Evolutionary conservation across 1,140 invertebrate genomes (phyloP).

Genomic region (Drosophila triauraria): DNA sequence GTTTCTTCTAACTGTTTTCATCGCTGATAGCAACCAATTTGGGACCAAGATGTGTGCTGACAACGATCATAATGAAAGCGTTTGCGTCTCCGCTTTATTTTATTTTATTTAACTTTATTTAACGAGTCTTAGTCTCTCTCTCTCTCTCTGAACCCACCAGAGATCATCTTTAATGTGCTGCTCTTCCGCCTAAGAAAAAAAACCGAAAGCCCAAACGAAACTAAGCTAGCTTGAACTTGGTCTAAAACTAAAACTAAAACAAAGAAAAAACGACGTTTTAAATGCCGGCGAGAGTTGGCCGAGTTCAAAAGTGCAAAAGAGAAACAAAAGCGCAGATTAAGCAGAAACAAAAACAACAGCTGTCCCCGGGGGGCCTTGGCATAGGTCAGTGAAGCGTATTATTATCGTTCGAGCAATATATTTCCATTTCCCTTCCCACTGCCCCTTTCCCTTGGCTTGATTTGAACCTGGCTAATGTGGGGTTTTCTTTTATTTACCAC

Average conservation of each 20-base stretch:
- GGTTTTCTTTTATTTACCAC: conserved; percentile 5
- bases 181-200: conserved; percentile 3
- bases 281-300: conserved; percentile 32
- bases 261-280: background rate
- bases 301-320: conserved; percentile 69
- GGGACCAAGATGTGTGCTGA: conserved; percentile 23
- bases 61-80: conserved; percentile 42
- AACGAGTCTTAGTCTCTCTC: conserved; percentile 10
- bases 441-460: background rate
- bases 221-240: conserved; percentile 69
- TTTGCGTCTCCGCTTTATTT: conserved; percentile 6
- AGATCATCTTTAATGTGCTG: conserved; percentile 33
- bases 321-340: conserved; percentile 6
- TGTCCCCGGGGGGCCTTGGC: conserved; percentile 48
- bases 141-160: background rate
- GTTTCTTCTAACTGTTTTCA: conserved; percentile 52
- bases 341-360: conserved; percentile 16
- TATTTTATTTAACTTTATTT: conserved; percentile 1
- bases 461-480: background rate
- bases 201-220: conserved; percentile 52
- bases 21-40: conserved; percentile 54
- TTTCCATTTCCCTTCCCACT: conserved; percentile 3
- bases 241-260: conserved; percentile 8
- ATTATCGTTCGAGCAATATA: conserved; percentile 10
- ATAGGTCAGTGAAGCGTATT: conserved; percentile 77